Evolutionary conservation across 2,888 invertebrate genomes (phyloP).

Genomic region (Scelioninae gen. 2): DNA sequence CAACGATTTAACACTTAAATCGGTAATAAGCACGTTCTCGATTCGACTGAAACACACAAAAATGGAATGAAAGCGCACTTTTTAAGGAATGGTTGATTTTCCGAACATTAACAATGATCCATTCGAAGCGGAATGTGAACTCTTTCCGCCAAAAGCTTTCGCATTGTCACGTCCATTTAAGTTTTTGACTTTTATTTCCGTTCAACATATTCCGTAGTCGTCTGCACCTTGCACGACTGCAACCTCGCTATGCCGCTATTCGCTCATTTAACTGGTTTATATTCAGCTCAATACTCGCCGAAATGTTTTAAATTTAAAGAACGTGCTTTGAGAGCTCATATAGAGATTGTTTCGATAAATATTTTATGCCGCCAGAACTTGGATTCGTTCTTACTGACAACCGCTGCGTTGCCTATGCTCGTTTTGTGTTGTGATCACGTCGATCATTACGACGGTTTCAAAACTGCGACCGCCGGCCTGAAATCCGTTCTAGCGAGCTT

Average conservation of each 20-base stretch:
- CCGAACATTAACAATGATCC: too few species aligned
- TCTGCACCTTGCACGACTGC: constrained; percentile 12
- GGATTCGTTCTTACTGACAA: too few species aligned
- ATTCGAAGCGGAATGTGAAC: too few species aligned
- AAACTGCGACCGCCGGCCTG: background rate
- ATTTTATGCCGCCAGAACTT: constrained; percentile 17
- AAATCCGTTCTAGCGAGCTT: background rate
- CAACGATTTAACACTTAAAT: too few species aligned
- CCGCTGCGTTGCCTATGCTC: too few species aligned
- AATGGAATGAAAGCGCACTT: too few species aligned
- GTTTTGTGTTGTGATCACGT: too few species aligned
- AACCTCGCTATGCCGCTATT: constrained; percentile 11
- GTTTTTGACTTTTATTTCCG: constrained; percentile 22
- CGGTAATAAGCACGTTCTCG: too few species aligned
- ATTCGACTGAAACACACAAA: too few species aligned
- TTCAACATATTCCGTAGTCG: constrained; percentile 36
- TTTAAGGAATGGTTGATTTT: too few species aligned
- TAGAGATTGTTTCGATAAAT: constrained; percentile 20
- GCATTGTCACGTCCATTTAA: constrained; percentile 34
- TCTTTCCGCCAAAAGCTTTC: constrained; percentile 4
- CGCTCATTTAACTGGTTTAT: constrained; percentile 44
- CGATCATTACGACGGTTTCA: constrained; percentile 1
- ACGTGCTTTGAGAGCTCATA: background rate
- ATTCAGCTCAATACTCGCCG: constrained; percentile 47
- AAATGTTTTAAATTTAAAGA: constrained; percentile 43